Conservation (phyloP, 2,888 invertebrate species). For the Sesia bembeciformis region DNA sequence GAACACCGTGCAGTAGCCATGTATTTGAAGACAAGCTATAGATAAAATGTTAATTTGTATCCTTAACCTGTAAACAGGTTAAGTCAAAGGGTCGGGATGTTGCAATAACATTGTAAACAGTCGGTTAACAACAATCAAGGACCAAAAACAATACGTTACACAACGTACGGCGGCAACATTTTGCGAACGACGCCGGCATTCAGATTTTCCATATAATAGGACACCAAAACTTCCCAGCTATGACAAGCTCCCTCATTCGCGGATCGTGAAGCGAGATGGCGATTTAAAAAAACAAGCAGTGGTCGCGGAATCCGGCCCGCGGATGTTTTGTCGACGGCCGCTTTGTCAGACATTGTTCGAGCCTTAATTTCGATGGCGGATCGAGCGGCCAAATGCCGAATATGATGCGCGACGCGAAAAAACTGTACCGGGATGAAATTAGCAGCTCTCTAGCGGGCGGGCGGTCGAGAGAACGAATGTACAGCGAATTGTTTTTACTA, state of each 20-base stretch:
- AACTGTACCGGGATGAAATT: conserved; percentile 69
- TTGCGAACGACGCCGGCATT: conserved; percentile 40
- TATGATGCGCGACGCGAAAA: conserved; percentile 71
- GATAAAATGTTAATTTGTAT: too few species aligned
- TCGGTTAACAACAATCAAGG: background rate
- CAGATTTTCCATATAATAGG: conserved; percentile 65
- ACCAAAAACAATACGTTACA: background rate
- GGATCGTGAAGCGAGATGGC: conserved; percentile 60
- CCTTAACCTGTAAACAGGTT: too few species aligned
- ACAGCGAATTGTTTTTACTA: conserved; percentile 70
- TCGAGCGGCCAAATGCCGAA: conserved; percentile 72
- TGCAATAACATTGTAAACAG: background rate
- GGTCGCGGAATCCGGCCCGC: conserved; percentile 64
- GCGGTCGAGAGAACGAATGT: conserved; percentile 66
- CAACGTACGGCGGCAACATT: conserved; percentile 27
- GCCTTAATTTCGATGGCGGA: conserved; percentile 72
- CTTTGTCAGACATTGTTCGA: conserved; percentile 73
- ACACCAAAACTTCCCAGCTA: conserved; percentile 65
- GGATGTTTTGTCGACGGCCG: conserved; percentile 71
- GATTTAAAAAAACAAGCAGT: conserved; percentile 61
- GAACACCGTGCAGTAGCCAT: too few species aligned
- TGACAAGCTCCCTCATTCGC: conserved; percentile 69
- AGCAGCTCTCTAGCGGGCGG: conserved; percentile 72
- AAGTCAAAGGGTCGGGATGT: background rate
- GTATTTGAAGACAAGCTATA: too few species aligned